Conservation (phyloP, 2,888 invertebrate genomes). For the Adelphocoris suturalis region DNA sequence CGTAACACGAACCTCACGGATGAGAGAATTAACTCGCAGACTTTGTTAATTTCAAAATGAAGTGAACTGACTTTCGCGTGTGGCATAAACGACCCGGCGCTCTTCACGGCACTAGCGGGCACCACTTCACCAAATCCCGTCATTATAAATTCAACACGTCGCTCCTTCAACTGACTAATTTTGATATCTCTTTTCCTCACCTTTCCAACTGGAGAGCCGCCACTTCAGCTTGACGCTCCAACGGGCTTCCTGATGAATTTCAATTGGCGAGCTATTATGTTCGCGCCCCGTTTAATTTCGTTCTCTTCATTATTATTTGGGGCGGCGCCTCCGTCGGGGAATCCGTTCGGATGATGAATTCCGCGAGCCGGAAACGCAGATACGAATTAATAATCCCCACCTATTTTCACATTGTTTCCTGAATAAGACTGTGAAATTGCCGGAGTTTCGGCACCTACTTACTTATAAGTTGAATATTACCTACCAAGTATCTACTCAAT, state of each 20-base stretch:
- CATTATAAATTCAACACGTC: not conserved
- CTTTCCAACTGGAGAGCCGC: not conserved
- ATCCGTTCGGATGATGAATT: conserved; percentile 14
- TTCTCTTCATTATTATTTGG: conserved; percentile 35
- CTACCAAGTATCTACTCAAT: not conserved
- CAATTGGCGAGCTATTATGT: conserved; percentile 8
- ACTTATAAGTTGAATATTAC: not conserved
- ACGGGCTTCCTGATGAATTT: conserved; percentile 17
- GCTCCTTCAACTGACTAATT: not conserved
- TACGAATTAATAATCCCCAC: not conserved
- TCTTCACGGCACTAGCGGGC: too few species aligned
- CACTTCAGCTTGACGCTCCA: conserved; percentile 8
- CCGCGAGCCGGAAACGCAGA: not conserved
- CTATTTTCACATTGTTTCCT: not conserved
- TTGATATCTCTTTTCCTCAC: conserved; percentile 24
- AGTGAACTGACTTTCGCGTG: too few species aligned
- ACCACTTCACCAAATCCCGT: too few species aligned
- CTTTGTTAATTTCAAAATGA: too few species aligned
- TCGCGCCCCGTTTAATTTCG: not conserved
- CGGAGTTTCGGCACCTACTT: not conserved
- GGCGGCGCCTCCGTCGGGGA: not conserved
- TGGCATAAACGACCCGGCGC: too few species aligned
- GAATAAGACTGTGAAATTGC: not conserved
- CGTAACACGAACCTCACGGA: too few species aligned
- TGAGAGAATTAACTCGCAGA: too few species aligned